Evolutionary conservation across 2,113 vertebrate genomes (phyloP), one percentile per base, ranked within the genome.

Genomic region (Peucedramus taeniatus): DNA sequence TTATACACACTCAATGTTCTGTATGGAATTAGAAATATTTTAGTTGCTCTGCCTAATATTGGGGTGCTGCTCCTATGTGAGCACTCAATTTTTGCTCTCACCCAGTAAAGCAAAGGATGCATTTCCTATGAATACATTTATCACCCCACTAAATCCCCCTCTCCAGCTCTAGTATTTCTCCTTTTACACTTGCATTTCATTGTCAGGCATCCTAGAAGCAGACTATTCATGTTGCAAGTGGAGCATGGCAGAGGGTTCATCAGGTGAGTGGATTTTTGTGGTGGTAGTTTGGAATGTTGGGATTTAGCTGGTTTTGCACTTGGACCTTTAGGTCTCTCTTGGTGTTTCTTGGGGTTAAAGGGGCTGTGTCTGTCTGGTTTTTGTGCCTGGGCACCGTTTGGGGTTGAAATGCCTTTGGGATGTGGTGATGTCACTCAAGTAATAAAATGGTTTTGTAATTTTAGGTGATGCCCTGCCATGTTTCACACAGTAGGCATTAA

Each of bases 171-270:
- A 23, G 51, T 26, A 1, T 88, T 64, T 87, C 61, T 80, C 35
- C 53, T 91, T 87, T 94, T 68, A 61, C 85, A 83, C 86, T 81
- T 95, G 53, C 91, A 66, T 97, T 96, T 95, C 86, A 66, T 87
- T 94, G 95, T 94, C 93, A 93, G 96, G 91, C 77, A 20, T 93
- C 54, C 94, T 94, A 87, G 37, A 92, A 94, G 95, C 94, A 95
- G 87, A 94, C 11, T 72, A 7, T 91, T 91, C 90, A 85, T 86
- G 72, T 47, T 84, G 14, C 83, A 53, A 78, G 84, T 95, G 91
- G 93, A 87, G 20, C 81, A 33, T 96, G 53, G 47, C 94, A 77
- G 83, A 81, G 79, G 51, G 51, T 44, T 35, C 79, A 14, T 6
- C 65, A 89, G 95, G 89, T 95, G 80, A 95, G 87, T 81, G 96